phyloP scores from a whole-genome alignment of 1,140 invertebrate genomes.

The Zeugodacus cucurbitae region DNA sequence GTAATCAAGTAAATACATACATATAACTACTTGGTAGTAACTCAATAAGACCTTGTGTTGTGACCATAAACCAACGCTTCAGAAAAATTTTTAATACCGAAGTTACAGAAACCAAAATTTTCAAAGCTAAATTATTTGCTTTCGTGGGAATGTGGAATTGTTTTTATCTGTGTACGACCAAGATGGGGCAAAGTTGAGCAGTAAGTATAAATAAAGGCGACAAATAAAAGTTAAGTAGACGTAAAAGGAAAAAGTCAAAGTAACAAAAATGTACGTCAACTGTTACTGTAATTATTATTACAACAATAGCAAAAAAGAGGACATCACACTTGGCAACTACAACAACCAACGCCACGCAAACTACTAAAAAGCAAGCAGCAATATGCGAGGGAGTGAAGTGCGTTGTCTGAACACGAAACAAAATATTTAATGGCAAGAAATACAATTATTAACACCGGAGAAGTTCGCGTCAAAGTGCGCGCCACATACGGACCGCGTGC shows the following conservation, averaged over 20 bases:
- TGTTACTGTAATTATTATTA: background rate
- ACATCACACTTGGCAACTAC: background rate
- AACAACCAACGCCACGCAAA: background rate
- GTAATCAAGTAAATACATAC: too few species aligned
- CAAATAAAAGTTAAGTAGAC: background rate
- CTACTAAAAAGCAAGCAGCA: background rate
- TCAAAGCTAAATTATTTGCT: too few species aligned
- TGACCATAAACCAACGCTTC: too few species aligned
- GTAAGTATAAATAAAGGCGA: background rate
- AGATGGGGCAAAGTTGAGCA: background rate
- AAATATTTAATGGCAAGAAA: constrained; percentile 27
- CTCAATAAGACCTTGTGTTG: too few species aligned
- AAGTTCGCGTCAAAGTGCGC: background rate
- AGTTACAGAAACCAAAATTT: too few species aligned
- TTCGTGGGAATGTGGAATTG: too few species aligned
- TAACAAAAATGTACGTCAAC: background rate
- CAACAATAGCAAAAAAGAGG: background rate
- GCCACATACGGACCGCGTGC: background rate
- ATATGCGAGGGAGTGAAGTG: background rate
- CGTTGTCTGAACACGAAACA: background rate
- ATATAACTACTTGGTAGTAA: too few species aligned
- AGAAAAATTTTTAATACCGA: too few species aligned
- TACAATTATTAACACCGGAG: constrained; percentile 7
- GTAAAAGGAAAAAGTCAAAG: background rate
- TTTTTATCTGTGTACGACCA: background rate